Evolutionary conservation across 2,113 vertebrate species (phyloP).

Genomic region (Antennarius striatus): DNA sequence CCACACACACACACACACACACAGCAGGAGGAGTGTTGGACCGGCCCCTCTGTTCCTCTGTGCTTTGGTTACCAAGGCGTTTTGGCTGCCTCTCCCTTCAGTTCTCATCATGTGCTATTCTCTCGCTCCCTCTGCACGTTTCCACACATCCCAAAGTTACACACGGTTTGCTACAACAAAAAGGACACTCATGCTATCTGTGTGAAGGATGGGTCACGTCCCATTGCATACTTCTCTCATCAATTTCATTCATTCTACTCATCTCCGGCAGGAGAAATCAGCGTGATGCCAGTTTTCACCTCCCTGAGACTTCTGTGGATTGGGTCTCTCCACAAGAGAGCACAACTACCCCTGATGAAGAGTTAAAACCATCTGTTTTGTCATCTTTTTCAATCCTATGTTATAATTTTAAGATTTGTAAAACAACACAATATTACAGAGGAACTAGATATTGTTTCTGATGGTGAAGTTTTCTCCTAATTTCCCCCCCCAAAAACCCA

Average conservation of each 20-base stretch:
- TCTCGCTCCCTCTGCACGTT: conserved; percentile 7
- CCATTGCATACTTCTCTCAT: not conserved
- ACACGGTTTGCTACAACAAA: conserved; percentile 18
- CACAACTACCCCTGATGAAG: too few species aligned
- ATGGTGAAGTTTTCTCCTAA: not conserved
- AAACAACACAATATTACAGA: too few species aligned
- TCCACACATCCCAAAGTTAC: conserved; percentile 30
- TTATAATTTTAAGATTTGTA: too few species aligned
- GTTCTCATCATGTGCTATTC: conserved; percentile 50
- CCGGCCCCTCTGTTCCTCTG: conserved; percentile 71
- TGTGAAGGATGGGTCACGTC: too few species aligned
- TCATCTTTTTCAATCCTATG: too few species aligned
- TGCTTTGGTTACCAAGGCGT: conserved; percentile 79
- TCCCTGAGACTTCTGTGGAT: not conserved
- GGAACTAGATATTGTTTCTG: too few species aligned
- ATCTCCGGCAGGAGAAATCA: not conserved
- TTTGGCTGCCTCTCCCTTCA: conserved; percentile 63
- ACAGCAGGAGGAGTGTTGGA: conserved; percentile 63
- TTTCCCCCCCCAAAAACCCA: not conserved
- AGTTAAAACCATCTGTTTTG: too few species aligned
- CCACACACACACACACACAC: conserved; percentile 60
- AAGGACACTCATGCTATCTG: too few species aligned
- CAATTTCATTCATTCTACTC: conserved; percentile 2
- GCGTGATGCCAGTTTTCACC: not conserved
- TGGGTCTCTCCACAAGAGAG: too few species aligned